phyloP scores from a whole-genome alignment of 2,888 invertebrate genomes.

The Euspilapteryx auroguttella region DNA sequence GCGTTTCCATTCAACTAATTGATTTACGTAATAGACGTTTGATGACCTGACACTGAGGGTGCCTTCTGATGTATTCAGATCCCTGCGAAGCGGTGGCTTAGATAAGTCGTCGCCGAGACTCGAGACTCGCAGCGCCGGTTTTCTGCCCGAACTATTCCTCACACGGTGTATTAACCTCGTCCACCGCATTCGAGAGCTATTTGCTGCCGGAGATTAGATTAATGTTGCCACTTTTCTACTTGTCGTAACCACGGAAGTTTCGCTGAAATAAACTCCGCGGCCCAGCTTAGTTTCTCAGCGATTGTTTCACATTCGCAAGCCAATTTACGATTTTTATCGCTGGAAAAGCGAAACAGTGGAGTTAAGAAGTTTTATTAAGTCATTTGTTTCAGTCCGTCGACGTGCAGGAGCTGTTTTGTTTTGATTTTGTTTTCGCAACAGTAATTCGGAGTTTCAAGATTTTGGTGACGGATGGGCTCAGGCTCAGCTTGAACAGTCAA shows the following conservation, averaged over 20 bases:
- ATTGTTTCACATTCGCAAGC: constrained; percentile 3
- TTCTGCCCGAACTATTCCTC: constrained; percentile 41
- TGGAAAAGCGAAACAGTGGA: neutral
- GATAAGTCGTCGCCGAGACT: constrained; percentile 20
- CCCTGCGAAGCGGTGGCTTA: too few relatives aligned
- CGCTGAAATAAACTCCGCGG: constrained; percentile 5
- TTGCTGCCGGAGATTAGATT: constrained; percentile 51
- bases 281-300: constrained; percentile 2
- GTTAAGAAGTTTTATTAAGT: neutral
- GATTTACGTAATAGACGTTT: too few relatives aligned
- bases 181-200: constrained; percentile 50
- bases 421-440: too few relatives aligned
- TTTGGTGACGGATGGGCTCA: too few relatives aligned
- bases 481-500: too few relatives aligned
- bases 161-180: constrained; percentile 51
- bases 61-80: too few relatives aligned
- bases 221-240: constrained; percentile 55
- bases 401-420: too few relatives aligned
- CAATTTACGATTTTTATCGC: constrained; percentile 1
- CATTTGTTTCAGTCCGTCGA: neutral
- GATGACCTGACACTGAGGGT: too few relatives aligned
- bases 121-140: too few relatives aligned
- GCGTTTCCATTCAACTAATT: too few relatives aligned
- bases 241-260: constrained; percentile 32
- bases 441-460: too few relatives aligned